A percentile compares a stretch with the other conserved stretches of the same genome.
Conservation (phyloP, 2,888 invertebrate genomes). For the Drosophila paucipuncta region DNA sequence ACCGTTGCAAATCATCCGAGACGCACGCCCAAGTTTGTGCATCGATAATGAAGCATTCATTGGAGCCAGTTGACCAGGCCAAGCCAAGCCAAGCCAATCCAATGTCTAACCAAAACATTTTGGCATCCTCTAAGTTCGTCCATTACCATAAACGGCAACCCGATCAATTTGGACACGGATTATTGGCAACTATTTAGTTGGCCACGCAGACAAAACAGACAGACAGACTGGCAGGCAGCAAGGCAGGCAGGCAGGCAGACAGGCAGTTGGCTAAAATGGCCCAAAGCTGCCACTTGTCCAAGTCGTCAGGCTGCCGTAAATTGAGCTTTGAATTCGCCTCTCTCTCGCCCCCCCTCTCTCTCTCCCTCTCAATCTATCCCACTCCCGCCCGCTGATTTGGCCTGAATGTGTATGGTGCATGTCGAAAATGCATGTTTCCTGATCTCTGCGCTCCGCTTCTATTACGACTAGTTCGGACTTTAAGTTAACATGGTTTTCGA, state of each 20-base stretch:
- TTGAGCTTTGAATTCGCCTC: slow-evolving; percentile 66
- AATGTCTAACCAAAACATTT: slow-evolving; percentile 57
- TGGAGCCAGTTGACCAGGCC: slow-evolving; percentile 11
- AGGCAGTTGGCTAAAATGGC: slow-evolving; percentile 53
- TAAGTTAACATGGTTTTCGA: slow-evolving; percentile 67
- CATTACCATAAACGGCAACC: slow-evolving; percentile 82
- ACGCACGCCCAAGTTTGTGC: slow-evolving; percentile 75
- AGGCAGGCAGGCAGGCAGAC: slow-evolving; percentile 17
- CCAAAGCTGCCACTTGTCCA: slow-evolving; percentile 71
- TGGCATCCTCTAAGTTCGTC: slow-evolving; percentile 81
- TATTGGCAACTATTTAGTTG: slow-evolving; percentile 78
- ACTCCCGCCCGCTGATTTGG: slow-evolving; percentile 51
- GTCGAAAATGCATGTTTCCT: slow-evolving; percentile 74
- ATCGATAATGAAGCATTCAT: slow-evolving; percentile 66
- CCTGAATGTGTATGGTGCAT: slow-evolving; percentile 71
- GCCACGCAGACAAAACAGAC: slow-evolving; percentile 22
- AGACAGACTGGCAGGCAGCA: slow-evolving; percentile 12
- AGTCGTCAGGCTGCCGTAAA: slow-evolving; percentile 65
- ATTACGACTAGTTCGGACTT: slow-evolving; percentile 59
- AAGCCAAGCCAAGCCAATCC: neutral
- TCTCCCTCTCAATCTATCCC: neutral
- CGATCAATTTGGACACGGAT: slow-evolving; percentile 81
- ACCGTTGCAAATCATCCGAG: slow-evolving; percentile 68
- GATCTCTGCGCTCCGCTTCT: slow-evolving; percentile 54
- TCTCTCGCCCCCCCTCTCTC: neutral